These are phyloP conservation scores for Nematostella vectensis DNA, from an alignment of 92 coral and sea anemone species.

Conservation along the genomic window DNA sequence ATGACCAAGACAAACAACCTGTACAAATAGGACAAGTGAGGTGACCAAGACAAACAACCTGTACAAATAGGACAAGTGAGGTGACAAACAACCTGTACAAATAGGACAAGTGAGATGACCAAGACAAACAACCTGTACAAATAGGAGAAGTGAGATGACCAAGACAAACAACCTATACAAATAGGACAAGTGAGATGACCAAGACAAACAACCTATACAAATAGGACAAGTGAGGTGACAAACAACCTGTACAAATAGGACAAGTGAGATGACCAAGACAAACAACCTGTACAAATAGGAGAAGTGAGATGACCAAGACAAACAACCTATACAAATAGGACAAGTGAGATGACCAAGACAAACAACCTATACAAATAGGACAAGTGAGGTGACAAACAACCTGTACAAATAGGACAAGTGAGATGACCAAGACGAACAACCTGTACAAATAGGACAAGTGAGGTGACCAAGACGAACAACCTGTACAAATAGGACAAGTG, in stretches of 20 bases:
- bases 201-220: constrained; percentile 67
- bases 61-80: neutral
- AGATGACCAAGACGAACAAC: constrained; percentile 95
- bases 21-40: constrained; percentile 96
- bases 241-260: too few relatives aligned
- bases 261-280: constrained; percentile 96
- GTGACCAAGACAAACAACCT: constrained; percentile 94
- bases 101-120: constrained; percentile 98
- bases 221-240: neutral
- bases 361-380: constrained; percentile 46
- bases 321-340: too few relatives aligned
- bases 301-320: neutral
- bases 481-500: too few relatives aligned
- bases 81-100: too few relatives aligned
- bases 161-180: too few relatives aligned
- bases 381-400: neutral
- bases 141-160: neutral
- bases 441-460: constrained; percentile 13
- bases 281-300: constrained; percentile 46
- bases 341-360: constrained; percentile 96
- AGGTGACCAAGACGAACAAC: too few relatives aligned
- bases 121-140: constrained; percentile 67
- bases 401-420: too few relatives aligned
- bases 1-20: too few relatives aligned
- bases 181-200: constrained; percentile 98